A percentile compares a stretch with the other conserved stretches of the same genome.
Evolutionary conservation across 1,140 invertebrate species (phyloP).

Genomic region (Meloidogyne chitwoodi): DNA sequence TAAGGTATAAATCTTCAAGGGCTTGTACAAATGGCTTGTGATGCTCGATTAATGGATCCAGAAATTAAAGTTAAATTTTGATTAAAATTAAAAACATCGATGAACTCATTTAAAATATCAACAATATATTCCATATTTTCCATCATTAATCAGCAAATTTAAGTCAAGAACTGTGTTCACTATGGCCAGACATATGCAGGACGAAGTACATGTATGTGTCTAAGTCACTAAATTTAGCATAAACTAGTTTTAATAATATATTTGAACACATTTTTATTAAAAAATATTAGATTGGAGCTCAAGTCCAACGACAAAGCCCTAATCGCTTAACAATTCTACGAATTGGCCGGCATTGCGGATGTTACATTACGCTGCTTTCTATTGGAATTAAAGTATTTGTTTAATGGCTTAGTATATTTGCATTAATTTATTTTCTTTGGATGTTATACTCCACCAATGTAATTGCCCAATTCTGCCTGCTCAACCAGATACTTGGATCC

Average conservation of each 20-base stretch:
- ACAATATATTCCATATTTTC: background rate
- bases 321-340: constrained; percentile 43
- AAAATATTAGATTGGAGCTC: constrained; percentile 50
- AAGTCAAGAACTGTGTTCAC: constrained; percentile 58
- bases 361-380: constrained; percentile 59
- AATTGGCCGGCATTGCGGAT: constrained; percentile 57
- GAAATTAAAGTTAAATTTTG: constrained; percentile 34
- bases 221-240: too few relatives aligned
- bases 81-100: background rate
- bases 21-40: constrained; percentile 59
- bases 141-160: background rate
- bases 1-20: constrained; percentile 59
- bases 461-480: constrained; percentile 56
- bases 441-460: constrained; percentile 59
- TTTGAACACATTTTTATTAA: background rate
- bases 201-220: constrained; percentile 57
- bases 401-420: background rate
- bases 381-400: constrained; percentile 55
- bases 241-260: too few relatives aligned
- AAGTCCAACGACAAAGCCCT: constrained; percentile 49
- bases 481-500: constrained; percentile 58
- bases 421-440: constrained; percentile 32
- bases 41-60: constrained; percentile 56
- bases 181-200: constrained; percentile 60
- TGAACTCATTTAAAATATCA: too few relatives aligned